phyloP scores from a whole-genome alignment of 1,140 invertebrate genomes.

The Eriosoma lanigerum region DNA sequence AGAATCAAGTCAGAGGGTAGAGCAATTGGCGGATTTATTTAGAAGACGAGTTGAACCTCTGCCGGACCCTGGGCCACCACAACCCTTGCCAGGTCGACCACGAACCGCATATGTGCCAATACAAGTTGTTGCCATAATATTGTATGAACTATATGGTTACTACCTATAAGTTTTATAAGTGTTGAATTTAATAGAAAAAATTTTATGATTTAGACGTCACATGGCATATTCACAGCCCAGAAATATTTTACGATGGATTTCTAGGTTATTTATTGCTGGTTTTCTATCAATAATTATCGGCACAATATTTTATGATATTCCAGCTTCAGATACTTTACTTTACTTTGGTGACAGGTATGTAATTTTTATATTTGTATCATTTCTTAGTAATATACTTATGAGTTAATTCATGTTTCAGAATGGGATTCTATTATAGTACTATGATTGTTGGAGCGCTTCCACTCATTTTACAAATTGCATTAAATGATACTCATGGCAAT shows the following conservation, averaged over 20 bases:
- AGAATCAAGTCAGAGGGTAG: constrained; percentile 89
- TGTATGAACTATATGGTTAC: constrained; percentile 61
- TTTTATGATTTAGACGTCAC: constrained; percentile 63
- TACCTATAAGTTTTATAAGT: neutral
- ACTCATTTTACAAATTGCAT: constrained; percentile 62
- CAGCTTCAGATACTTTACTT: constrained; percentile 71
- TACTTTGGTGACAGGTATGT: constrained; percentile 68
- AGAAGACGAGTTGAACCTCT: constrained; percentile 66
- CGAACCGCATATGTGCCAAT: constrained; percentile 64
- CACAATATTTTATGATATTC: constrained; percentile 85
- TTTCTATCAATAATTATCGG: constrained; percentile 81
- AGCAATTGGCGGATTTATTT: constrained; percentile 83
- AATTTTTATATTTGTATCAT: neutral
- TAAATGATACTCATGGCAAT: constrained; percentile 58
- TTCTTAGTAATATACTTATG: neutral
- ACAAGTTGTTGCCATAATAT: constrained; percentile 71
- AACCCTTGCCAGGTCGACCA: constrained; percentile 69
- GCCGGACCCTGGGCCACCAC: constrained; percentile 75
- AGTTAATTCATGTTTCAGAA: constrained; percentile 57
- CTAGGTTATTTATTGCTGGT: constrained; percentile 74
- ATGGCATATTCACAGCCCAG: constrained; percentile 85
- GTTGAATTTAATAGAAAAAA: neutral
- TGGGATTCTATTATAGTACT: constrained; percentile 83
- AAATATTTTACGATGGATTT: constrained; percentile 75
- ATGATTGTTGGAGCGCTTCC: constrained; percentile 78